Conservation (phyloP, 1,140 invertebrate species). For the Micrasema minimum region DNA sequence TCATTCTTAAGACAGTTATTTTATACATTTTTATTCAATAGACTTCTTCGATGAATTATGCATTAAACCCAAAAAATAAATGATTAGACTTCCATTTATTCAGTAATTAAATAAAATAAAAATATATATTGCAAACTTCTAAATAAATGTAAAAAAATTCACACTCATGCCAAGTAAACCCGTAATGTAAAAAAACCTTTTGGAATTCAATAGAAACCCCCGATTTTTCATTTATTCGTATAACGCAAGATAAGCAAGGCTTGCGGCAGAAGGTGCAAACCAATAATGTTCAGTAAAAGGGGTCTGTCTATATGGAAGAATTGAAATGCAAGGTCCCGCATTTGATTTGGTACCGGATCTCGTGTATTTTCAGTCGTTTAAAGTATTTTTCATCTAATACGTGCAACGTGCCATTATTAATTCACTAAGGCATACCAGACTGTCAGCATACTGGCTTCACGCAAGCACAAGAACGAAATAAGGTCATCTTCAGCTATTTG, state of each 20-base stretch:
- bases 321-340: conserved; percentile 3
- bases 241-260: neutral
- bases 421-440: conserved; percentile 51
- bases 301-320: conserved; percentile 9
- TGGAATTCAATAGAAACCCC: neutral
- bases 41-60: too few relatives aligned
- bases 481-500: conserved; percentile 45
- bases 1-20: too few relatives aligned
- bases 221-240: neutral
- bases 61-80: too few relatives aligned
- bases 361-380: neutral
- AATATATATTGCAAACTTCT: neutral
- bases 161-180: neutral
- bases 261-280: too few relatives aligned
- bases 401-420: conserved; percentile 52
- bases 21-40: too few relatives aligned
- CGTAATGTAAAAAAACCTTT: neutral
- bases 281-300: too few relatives aligned
- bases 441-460: conserved; percentile 47
- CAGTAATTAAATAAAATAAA: too few relatives aligned
- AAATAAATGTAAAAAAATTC: neutral
- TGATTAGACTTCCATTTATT: too few relatives aligned
- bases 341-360: neutral
- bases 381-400: conserved; percentile 43
- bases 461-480: conserved; percentile 51